Base-by-base conservation (phyloP, 1,140 invertebrate species). In the Zeugodacus cucurbitae region DNA sequence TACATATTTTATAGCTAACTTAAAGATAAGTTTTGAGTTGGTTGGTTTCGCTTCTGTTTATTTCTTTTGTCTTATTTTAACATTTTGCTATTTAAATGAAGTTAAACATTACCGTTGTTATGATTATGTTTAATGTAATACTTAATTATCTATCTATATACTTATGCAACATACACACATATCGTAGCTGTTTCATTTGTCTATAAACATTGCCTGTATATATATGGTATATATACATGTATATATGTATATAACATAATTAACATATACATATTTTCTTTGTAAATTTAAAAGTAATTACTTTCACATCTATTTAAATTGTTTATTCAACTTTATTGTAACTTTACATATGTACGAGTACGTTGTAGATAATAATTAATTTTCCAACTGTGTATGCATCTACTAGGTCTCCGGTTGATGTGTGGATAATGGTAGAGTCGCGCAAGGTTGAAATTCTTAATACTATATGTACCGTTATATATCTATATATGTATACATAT, bases 101-200 rank as follows among this genome's bases (percentile, higher is more conserved):
- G 29, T 37, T 87, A 54, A 48, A 87, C 44, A 37, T 87, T 58
- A 26, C 48, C 44, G 20, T 87, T 57, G 14, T 57, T 62, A 87
- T 87, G 74, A 48, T 48, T 48, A 48, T 54, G 74, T 41, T 82
- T 82, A 82, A 82, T 82, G 41, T 82, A 82, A 82, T 82, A 48
- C 74, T 82, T 82, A 82, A 82, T 22, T 82, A 29, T 82, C 74
- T 82, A 82, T 48, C 34, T 82, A 82, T 82, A n/a, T 41, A 44
- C 74, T 82, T 82, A 82, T 82, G 74, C 74, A 82, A 54, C 74
- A 82, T 82, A 82, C 74, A 82, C 74, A 82, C 26, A 82, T 82
- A 48, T 74, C 5, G 2, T 41, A 48, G 11, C 20, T 59, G n/a
- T 58, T 87, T 59, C 32, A 14, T 58, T 59, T 87, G n/a, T 59